phyloP scores from a whole-genome alignment of 2,113 vertebrate genomes.

The Brachyhypopomus gauderio region DNA sequence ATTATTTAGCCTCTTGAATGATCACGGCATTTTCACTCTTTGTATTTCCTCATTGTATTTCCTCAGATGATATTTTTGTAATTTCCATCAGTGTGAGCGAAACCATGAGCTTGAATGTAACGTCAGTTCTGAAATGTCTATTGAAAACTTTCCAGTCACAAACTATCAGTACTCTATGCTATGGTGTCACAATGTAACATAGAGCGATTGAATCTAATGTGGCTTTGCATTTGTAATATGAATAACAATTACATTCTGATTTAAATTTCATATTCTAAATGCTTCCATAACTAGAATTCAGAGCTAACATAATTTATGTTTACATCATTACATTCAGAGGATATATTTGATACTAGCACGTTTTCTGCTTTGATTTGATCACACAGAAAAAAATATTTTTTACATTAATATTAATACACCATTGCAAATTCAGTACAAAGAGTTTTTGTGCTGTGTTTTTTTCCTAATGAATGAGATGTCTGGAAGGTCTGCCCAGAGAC shows the following conservation, averaged over 20 bases:
- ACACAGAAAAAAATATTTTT: not conserved
- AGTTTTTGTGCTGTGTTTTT: not conserved
- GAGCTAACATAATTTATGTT: not conserved
- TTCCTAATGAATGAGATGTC: slow-evolving; percentile 4
- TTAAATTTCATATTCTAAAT: not conserved
- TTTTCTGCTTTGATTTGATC: not conserved
- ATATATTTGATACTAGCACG: not conserved
- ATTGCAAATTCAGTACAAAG: not conserved
- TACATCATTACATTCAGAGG: not conserved
- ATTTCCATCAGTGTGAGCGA: slow-evolving; percentile 56
- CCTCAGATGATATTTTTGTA: slow-evolving; percentile 35
- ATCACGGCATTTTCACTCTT: not conserved
- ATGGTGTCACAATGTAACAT: not conserved
- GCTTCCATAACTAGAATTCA: not conserved
- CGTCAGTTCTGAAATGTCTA: slow-evolving; percentile 63
- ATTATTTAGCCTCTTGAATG: not conserved
- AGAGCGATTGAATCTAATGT: not conserved
- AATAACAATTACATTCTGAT: not conserved
- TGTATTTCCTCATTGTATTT: not conserved
- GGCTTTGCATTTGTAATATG: not conserved
- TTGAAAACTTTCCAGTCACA: slow-evolving; percentile 51
- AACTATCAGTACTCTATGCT: slow-evolving; percentile 34
- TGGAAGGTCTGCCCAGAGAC: slow-evolving; percentile 57
- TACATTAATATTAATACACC: slow-evolving; percentile 28
- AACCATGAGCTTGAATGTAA: slow-evolving; percentile 52